These are phyloP conservation scores for Embidobia sp. DNA, from an alignment of 2,888 invertebrate genomes.

Conservation along the genomic window DNA sequence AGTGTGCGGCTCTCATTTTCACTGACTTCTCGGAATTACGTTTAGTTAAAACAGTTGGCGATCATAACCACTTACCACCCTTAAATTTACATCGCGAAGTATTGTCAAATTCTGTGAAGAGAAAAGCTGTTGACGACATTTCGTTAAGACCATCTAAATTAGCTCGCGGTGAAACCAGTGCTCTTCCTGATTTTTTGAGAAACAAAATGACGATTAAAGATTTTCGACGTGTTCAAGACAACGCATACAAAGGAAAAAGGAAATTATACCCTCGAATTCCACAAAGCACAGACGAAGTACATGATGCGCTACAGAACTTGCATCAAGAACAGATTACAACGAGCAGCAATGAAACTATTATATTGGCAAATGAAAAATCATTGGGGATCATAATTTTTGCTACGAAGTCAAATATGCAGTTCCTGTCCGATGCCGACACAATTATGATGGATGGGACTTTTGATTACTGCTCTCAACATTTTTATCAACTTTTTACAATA, in stretches of 20 bases:
- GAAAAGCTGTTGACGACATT: background rate
- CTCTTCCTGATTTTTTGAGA: background rate
- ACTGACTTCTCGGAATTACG: too few relatives aligned
- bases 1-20: too few relatives aligned
- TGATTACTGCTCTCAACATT: constrained; percentile 29
- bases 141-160: constrained; percentile 1
- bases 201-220: background rate
- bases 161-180: background rate
- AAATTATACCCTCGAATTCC: background rate
- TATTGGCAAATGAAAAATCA: background rate
- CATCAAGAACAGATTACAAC: background rate
- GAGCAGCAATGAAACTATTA: background rate
- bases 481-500: constrained; percentile 12
- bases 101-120: constrained; percentile 2
- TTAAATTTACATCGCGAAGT: background rate
- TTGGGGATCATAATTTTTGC: background rate
- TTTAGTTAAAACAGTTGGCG: too few relatives aligned
- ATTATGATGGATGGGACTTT: constrained; percentile 19
- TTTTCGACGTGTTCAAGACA: background rate
- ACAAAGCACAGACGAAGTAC: background rate
- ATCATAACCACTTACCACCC: background rate
- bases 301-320: background rate
- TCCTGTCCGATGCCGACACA: background rate
- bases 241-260: background rate
- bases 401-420: background rate